Conservation (phyloP, 2,113 vertebrate genomes). For the Otis tarda region DNA sequence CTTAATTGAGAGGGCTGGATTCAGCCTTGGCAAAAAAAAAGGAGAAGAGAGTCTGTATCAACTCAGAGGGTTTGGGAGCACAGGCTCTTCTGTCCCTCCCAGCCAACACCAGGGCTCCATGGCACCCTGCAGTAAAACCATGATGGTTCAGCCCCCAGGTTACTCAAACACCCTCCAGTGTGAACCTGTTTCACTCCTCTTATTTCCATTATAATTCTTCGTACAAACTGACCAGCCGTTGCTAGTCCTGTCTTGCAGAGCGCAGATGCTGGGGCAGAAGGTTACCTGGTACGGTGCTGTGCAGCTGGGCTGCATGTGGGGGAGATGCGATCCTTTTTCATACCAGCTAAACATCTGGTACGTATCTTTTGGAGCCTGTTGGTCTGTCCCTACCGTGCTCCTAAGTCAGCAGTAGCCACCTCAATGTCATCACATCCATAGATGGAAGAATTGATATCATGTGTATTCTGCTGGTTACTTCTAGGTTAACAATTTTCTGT, state of each 20-base stretch:
- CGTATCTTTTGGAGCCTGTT: background rate
- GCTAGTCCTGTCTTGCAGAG: background rate
- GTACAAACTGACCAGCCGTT: background rate
- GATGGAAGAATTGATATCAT: background rate
- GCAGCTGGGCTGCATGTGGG: background rate
- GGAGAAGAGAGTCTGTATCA: background rate
- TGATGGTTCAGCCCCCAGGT: background rate
- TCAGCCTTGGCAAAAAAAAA: background rate
- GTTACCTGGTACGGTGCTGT: background rate
- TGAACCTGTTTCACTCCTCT: background rate
- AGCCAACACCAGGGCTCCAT: rapidly evolving
- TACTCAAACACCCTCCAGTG: rapidly evolving
- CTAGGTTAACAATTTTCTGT: background rate
- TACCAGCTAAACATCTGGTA: background rate
- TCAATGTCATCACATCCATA: background rate
- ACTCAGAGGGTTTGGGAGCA: background rate
- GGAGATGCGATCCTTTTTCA: background rate
- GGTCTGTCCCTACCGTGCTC: background rate
- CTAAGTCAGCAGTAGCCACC: background rate
- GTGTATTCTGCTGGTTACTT: background rate
- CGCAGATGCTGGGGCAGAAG: background rate
- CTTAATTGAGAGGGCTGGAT: background rate
- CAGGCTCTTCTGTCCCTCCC: rapidly evolving
- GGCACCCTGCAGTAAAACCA: background rate
- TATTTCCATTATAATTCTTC: background rate